Evolutionary conservation across 2,797 vertebrate species (phyloP).

Genomic region (Crax fasciolata): DNA sequence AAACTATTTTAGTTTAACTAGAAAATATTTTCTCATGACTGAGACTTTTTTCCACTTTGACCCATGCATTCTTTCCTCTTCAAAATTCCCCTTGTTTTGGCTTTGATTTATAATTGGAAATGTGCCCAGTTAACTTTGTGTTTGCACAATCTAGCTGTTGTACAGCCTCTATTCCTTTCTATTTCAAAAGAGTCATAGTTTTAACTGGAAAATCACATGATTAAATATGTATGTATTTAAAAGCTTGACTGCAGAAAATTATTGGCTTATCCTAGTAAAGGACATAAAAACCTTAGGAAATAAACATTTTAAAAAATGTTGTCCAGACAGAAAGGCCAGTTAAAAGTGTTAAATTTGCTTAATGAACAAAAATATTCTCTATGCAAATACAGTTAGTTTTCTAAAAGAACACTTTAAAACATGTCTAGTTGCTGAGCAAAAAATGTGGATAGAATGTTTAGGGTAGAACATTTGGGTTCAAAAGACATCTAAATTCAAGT

Average conservation of each 20-base stretch:
- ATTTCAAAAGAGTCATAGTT: slow-evolving; percentile 64
- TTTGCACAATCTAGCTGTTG: slow-evolving; percentile 63
- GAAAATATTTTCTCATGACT: slow-evolving; percentile 70
- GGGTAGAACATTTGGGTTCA: neutral
- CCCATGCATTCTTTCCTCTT: slow-evolving; percentile 75
- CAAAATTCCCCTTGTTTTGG: slow-evolving; percentile 73
- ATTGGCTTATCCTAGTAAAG: neutral
- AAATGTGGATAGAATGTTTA: neutral
- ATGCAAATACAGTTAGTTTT: slow-evolving; percentile 7
- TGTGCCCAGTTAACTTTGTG: slow-evolving; percentile 38
- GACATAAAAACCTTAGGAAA: neutral
- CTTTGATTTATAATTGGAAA: slow-evolving; percentile 71
- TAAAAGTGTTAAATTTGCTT: neutral
- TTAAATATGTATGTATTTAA: slow-evolving; percentile 41
- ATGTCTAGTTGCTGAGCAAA: neutral
- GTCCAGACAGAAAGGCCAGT: neutral
- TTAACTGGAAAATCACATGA: slow-evolving; percentile 73
- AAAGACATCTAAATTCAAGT: neutral
- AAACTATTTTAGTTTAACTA: slow-evolving; percentile 71
- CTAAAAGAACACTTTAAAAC: neutral
- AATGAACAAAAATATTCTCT: slow-evolving; percentile 9
- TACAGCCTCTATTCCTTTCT: slow-evolving; percentile 44
- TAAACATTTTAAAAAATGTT: neutral
- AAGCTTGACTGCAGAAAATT: slow-evolving; percentile 13
- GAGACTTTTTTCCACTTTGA: slow-evolving; percentile 69